Percentiles rank a stretch among this genome's conserved stretches.
These are phyloP conservation scores for Haemorhous mexicanus DNA, from an alignment of 2,113 vertebrate species.

Conservation along the genomic window DNA sequence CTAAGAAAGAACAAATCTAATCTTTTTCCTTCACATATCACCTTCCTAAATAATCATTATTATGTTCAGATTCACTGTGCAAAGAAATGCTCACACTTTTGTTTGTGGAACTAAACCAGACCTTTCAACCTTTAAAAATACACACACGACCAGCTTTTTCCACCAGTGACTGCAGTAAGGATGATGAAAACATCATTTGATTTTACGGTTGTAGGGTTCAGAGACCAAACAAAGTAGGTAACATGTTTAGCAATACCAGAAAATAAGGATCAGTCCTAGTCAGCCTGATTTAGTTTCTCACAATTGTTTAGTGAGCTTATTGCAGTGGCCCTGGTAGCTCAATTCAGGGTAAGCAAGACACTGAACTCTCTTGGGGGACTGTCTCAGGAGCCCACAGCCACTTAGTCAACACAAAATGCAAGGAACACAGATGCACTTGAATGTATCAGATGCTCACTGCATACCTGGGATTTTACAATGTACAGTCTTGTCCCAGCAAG, in stretches of 20 bases:
- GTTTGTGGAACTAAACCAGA: neutral
- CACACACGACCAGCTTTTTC: neutral
- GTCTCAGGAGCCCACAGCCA: neutral
- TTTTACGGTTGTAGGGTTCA: neutral
- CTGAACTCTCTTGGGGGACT: neutral
- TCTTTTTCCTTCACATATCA: neutral
- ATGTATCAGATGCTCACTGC: neutral
- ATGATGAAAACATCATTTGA: neutral
- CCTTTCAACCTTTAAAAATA: neutral
- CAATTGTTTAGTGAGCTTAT: neutral
- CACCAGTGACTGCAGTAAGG: neutral
- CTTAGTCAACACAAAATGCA: neutral
- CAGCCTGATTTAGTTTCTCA: neutral
- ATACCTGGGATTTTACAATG: neutral
- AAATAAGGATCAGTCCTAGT: neutral
- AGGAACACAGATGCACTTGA: neutral
- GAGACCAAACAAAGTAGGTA: neutral
- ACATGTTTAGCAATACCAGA: neutral
- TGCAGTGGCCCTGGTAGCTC: neutral
- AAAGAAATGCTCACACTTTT: neutral
- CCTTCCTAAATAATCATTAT: neutral
- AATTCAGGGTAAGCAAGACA: neutral
- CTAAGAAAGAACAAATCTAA: neutral
- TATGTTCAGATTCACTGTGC: neutral
- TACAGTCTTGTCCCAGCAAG: neutral